Evolutionary conservation across 2,113 vertebrate genomes (phyloP).

Genomic region (Tichodroma muraria): DNA sequence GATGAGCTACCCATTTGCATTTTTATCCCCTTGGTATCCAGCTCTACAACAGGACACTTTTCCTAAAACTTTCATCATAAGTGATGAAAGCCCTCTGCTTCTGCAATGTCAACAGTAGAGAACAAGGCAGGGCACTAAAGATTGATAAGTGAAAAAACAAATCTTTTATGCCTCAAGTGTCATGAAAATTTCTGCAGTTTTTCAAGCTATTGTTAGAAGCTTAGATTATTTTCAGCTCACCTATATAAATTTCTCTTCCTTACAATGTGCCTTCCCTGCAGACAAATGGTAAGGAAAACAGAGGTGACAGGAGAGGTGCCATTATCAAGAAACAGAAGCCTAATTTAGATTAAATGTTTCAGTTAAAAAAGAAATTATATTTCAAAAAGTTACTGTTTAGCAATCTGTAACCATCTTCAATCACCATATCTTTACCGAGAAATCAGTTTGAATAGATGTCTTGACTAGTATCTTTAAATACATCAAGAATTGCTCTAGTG

Average conservation of each 20-base stretch:
- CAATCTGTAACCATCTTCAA: not conserved
- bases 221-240: not conserved
- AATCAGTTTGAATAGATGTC: not conserved
- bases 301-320: not conserved
- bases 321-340: not conserved
- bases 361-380: not conserved
- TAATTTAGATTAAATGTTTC: not conserved
- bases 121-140: not conserved
- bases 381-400: not conserved
- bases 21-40: not conserved
- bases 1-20: too few species aligned
- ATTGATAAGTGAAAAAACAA: not conserved
- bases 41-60: not conserved
- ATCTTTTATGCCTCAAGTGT: not conserved
- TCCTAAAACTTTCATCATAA: not conserved
- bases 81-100: not conserved
- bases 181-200: not conserved
- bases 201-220: not conserved
- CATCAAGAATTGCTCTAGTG: not conserved
- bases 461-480: not conserved
- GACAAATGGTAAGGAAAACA: not conserved
- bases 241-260: not conserved
- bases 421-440: not conserved
- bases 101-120: not conserved
- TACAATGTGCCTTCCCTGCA: not conserved